Conservation (phyloP, 2,888 invertebrate genomes). For the Spisula subtruncata region DNA sequence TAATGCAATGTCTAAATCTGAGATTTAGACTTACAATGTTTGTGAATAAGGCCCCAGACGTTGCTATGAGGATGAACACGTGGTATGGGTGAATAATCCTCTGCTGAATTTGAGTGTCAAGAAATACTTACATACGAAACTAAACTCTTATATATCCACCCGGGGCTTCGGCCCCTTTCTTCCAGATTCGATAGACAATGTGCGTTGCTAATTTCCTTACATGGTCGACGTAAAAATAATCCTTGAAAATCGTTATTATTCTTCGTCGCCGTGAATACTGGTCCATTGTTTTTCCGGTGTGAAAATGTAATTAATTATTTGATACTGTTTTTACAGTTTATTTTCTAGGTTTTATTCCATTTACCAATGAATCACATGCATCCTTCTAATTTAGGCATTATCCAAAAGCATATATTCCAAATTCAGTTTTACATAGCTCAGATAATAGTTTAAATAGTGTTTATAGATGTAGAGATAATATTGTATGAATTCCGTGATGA, state of each 20-base stretch:
- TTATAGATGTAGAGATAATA: neutral
- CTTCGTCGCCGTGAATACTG: neutral
- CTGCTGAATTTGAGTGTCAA: too few relatives aligned
- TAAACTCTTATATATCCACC: conserved; percentile 15
- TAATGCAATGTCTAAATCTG: too few relatives aligned
- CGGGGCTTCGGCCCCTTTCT: neutral
- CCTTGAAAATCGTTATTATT: conserved; percentile 4
- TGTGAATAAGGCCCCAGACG: too few relatives aligned
- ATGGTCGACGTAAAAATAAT: conserved; percentile 3
- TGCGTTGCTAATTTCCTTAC: conserved; percentile 17
- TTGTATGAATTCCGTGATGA: too few relatives aligned
- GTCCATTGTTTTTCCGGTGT: neutral
- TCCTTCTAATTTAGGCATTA: neutral
- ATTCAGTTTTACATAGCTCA: neutral
- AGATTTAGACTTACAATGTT: too few relatives aligned
- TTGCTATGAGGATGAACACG: too few relatives aligned
- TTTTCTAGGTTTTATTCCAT: too few relatives aligned
- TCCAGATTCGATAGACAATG: conserved; percentile 5
- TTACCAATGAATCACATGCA: too few relatives aligned
- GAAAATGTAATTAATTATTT: neutral
- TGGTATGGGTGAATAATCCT: too few relatives aligned
- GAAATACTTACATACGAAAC: neutral
- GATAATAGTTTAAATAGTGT: neutral
- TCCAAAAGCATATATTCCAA: neutral
- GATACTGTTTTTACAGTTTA: too few relatives aligned